phyloP scores from a whole-genome alignment of 1,140 invertebrate species.

The Drosophila kurseongensis region DNA sequence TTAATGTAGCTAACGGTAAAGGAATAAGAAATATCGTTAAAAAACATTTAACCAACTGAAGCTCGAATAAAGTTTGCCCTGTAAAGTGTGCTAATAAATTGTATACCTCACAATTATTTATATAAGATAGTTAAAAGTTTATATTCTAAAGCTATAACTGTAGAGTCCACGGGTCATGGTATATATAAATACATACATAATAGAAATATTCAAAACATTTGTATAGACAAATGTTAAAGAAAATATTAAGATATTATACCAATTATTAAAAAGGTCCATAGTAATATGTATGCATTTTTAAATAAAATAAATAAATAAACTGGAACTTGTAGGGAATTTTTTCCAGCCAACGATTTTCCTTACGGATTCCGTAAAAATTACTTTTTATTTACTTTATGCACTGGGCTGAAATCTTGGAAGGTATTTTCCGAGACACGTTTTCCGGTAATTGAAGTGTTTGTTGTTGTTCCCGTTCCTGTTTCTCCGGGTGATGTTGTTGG shows the following conservation, averaged over 20 bases:
- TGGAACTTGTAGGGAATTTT: not conserved
- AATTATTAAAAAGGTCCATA: too few relatives aligned
- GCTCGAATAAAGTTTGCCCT: not conserved
- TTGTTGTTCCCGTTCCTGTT: constrained; percentile 36
- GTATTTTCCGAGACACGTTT: constrained; percentile 78
- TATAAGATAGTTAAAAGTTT: too few relatives aligned
- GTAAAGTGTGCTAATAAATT: not conserved
- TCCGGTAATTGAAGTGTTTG: constrained; percentile 79
- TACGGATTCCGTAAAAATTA: constrained; percentile 24
- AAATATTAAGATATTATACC: too few relatives aligned
- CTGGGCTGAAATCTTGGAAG: constrained; percentile 45
- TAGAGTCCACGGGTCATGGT: too few relatives aligned
- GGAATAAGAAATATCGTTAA: constrained; percentile 19
- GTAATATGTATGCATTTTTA: too few relatives aligned
- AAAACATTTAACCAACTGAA: not conserved
- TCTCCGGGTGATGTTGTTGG: constrained; percentile 7
- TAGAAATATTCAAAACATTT: too few relatives aligned
- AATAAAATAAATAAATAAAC: too few relatives aligned
- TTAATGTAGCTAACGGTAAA: constrained; percentile 46
- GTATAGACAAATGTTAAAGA: too few relatives aligned
- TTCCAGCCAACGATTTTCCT: not conserved
- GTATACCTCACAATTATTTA: too few relatives aligned
- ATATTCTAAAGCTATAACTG: too few relatives aligned
- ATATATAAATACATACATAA: too few relatives aligned
- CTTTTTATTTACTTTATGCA: constrained; percentile 68